Evolutionary conservation across 2,888 invertebrate genomes (phyloP), one percentile per base, ranked within the genome.

Genomic region (Tenthredo mesomela): DNA sequence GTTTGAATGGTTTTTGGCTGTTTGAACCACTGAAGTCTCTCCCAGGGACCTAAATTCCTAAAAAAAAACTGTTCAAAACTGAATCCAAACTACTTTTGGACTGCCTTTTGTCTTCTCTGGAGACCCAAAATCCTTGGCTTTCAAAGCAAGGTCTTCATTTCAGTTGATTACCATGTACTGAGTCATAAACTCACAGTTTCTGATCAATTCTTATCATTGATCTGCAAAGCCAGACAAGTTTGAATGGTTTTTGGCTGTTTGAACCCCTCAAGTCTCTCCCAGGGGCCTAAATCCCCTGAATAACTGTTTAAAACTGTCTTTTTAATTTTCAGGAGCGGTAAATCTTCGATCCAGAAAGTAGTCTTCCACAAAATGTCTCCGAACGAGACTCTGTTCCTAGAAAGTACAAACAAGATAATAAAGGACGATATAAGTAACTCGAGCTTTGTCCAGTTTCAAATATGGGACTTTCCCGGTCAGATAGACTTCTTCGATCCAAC

Each of bases 361-460:
- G 99, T 99, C n/a, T 99, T 99, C 93, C 99, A 99, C 93, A 99
- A 99, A 94, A 99, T 99, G 98, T 99, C 99, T 2, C 99, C 99
- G 1, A 99, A 99, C 94, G 99, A 99, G 94, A 99, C 99, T 0
- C 94, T 99, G 84, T 99, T 99, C 93, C 94, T 99, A 87, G 99
- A 99, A 93, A 99, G 99, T 88, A 99, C 99, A 80, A 99, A 98
- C 93, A 98, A 99, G 95, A 98, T 99, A 89, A 98, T 98, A 3
- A 99, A 99, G 94, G 99, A 99, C 94, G 99, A 99, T 92, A 98
- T 99, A 87, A 98, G 98, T 90, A 99, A 99, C 93, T 97, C 97
- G 75, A 97, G 99, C 90, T 99, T 99, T 95, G 99, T 99, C 82
- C 99, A 99, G 93, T 99, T 99, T 94, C 98, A 99, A 96, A 99